Percentiles rank a stretch among this genome's conserved stretches.
Conservation (phyloP, 2,113 vertebrate genomes). For the Gallinago jamesoni region DNA sequence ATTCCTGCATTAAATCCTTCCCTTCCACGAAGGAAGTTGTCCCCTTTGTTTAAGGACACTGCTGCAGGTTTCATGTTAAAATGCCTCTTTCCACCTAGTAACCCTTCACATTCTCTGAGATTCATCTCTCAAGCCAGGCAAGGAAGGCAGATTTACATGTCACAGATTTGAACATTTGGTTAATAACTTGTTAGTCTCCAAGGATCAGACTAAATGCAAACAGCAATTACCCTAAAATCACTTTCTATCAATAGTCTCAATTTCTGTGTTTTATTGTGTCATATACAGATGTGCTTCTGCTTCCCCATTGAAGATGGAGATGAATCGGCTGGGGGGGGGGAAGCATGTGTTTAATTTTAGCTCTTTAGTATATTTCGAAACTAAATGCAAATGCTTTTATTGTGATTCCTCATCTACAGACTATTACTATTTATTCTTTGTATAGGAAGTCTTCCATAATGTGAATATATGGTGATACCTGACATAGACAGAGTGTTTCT, state of each 20-base stretch:
- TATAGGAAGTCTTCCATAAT: neutral
- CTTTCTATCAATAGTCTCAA: neutral
- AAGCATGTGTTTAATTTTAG: neutral
- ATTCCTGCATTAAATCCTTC: neutral
- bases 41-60: neutral
- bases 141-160: neutral
- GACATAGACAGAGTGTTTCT: neutral
- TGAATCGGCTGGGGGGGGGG: neutral
- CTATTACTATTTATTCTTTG: neutral
- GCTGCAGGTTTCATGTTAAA: neutral
- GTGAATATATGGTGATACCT: neutral
- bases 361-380: neutral
- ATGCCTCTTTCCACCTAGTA: neutral
- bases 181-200: neutral
- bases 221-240: neutral
- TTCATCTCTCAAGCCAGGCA: accelerated
- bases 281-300: neutral
- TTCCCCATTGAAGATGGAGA: neutral
- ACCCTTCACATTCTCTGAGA: neutral
- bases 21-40: accelerated
- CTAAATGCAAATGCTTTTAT: neutral
- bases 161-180: neutral
- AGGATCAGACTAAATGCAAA: neutral
- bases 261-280: neutral
- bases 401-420: neutral